Evolutionary conservation across 2,888 invertebrate species (phyloP).

Genomic region (Apodemia hepburni): DNA sequence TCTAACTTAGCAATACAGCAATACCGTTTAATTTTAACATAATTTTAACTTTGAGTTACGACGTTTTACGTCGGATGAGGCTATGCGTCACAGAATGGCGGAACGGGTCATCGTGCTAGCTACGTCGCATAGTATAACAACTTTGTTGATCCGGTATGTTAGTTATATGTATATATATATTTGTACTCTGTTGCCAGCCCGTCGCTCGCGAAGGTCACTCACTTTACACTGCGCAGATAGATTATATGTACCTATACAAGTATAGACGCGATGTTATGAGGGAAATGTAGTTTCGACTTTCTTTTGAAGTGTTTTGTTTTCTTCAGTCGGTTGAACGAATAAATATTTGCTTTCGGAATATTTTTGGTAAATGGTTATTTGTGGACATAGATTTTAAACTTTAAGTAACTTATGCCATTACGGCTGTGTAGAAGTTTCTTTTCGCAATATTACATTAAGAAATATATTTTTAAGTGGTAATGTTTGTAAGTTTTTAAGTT

Average conservation of each 20-base stretch:
- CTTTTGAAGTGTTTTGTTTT: slow-evolving; percentile 14
- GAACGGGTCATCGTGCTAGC: slow-evolving; percentile 71
- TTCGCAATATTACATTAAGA: no score
- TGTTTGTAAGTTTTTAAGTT: no score
- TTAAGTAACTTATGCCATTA: background rate
- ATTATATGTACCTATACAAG: slow-evolving; percentile 21
- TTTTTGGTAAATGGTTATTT: background rate
- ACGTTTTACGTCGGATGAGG: slow-evolving; percentile 40
- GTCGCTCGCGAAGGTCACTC: slow-evolving; percentile 64
- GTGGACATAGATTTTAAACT: background rate
- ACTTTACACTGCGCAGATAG: slow-evolving; percentile 37
- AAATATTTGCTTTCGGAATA: slow-evolving; percentile 10
- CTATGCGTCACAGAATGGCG: slow-evolving; percentile 63
- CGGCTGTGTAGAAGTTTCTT: no score
- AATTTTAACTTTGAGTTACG: slow-evolving; percentile 37
- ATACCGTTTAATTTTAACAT: slow-evolving; percentile 39
- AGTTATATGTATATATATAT: slow-evolving; percentile 41
- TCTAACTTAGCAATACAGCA: slow-evolving; percentile 26
- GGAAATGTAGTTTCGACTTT: slow-evolving; percentile 22
- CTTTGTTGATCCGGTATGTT: slow-evolving; percentile 29
- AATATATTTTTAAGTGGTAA: no score
- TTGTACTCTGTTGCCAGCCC: slow-evolving; percentile 60
- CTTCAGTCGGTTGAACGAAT: background rate
- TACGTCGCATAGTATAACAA: slow-evolving; percentile 31
- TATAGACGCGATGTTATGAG: slow-evolving; percentile 21